Percentiles rank a stretch among this genome's conserved stretches.
Conservation (phyloP, 2,797 vertebrate genomes). For the Halcyon chelicuti region DNA sequence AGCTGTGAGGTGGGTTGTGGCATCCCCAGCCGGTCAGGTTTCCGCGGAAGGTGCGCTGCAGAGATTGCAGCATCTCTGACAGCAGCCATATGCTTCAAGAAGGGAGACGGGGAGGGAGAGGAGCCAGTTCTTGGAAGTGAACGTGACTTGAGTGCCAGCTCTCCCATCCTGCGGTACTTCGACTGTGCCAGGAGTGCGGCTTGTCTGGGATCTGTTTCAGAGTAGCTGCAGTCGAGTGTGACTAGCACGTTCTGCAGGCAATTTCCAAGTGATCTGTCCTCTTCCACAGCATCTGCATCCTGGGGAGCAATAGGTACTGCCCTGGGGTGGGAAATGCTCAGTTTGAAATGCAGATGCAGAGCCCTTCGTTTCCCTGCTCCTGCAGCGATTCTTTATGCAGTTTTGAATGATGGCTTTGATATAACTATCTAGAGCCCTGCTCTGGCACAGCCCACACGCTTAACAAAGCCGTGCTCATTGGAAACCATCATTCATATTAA, state of each 20-base stretch:
- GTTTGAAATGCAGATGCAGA: neutral
- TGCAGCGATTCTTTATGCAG: neutral
- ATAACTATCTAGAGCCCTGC: neutral
- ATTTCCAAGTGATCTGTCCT: neutral
- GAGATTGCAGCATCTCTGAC: neutral
- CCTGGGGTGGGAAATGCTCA: neutral
- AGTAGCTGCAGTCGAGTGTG: neutral
- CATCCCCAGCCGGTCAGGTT: neutral
- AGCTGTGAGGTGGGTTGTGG: neutral
- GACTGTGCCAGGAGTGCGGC: neutral
- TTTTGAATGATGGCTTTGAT: neutral
- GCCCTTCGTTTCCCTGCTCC: neutral
- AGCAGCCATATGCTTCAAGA: neutral
- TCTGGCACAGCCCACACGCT: neutral
- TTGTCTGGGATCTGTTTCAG: neutral
- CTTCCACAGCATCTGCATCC: neutral
- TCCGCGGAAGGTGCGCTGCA: neutral
- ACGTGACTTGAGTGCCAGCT: conserved; percentile 7
- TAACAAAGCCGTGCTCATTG: neutral
- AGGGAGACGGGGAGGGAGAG: neutral
- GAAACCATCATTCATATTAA: neutral
- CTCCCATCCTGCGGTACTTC: conserved; percentile 28
- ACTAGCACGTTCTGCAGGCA: neutral
- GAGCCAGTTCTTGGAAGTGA: neutral
- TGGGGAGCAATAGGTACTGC: neutral